phyloP scores from a whole-genome alignment of 2,113 vertebrate genomes.

The Ancistrus triradiatus region DNA sequence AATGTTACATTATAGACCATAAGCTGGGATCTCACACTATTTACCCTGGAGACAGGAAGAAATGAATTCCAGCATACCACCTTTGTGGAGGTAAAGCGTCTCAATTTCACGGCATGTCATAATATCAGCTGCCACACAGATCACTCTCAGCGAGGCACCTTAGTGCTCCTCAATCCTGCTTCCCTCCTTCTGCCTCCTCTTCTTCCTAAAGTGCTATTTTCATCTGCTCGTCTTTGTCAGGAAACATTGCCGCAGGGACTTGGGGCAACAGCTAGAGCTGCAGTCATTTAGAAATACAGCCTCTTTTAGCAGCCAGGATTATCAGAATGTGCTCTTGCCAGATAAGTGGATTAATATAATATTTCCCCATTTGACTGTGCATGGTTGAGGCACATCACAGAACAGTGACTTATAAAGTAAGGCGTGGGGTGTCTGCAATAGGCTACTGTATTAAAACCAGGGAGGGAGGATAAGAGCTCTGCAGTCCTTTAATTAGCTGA shows the following conservation, averaged over 20 bases:
- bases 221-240: conserved; percentile 11
- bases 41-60: conserved; percentile 22
- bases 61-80: conserved; percentile 20
- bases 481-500: conserved; percentile 39
- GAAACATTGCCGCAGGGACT: conserved; percentile 25
- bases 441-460: conserved; percentile 34
- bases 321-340: conserved; percentile 52
- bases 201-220: conserved; percentile 8
- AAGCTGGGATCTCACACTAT: too few relatives aligned
- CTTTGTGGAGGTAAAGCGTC: conserved; percentile 33
- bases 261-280: conserved; percentile 25
- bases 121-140: conserved; percentile 24
- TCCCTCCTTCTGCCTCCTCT: neutral
- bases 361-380: conserved; percentile 46
- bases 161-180: neutral
- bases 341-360: conserved; percentile 59
- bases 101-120: conserved; percentile 35
- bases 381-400: conserved; percentile 45
- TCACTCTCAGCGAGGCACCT: conserved; percentile 21
- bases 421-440: conserved; percentile 42
- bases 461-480: conserved; percentile 7
- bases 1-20: too few relatives aligned
- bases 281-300: conserved; percentile 39
- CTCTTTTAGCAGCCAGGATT: conserved; percentile 47
- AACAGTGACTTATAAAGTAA: conserved; percentile 44